A percentile compares a stretch with the other conserved stretches of the same genome.
phyloP scores from a whole-genome alignment of 2,113 vertebrate species.

The Oncorhynchus keta region DNA sequence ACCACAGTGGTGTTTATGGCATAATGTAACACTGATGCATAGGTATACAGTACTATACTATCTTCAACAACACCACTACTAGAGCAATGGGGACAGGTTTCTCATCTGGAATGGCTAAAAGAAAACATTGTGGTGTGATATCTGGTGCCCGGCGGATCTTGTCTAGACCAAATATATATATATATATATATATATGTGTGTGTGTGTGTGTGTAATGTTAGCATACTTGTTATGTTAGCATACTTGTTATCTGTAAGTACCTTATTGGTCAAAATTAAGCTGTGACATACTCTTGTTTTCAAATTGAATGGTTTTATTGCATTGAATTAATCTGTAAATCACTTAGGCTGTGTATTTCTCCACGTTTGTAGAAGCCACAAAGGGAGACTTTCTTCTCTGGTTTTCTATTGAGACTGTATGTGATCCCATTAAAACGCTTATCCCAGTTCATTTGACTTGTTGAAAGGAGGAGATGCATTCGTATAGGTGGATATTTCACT shows the following conservation, averaged over 20 bases:
- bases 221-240: conserved; percentile 13
- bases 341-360: conserved; percentile 60
- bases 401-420: conserved; percentile 37
- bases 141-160: conserved; percentile 9
- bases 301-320: conserved; percentile 65
- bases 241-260: conserved; percentile 52
- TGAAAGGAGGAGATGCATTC: neutral
- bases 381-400: conserved; percentile 26
- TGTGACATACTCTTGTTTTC: conserved; percentile 55
- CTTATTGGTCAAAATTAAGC: conserved; percentile 58
- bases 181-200: neutral
- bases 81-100: conserved; percentile 36
- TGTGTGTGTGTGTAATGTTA: too few relatives aligned
- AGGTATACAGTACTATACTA: conserved; percentile 8
- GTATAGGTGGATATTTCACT: neutral
- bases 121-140: conserved; percentile 19
- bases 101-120: conserved; percentile 39
- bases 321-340: conserved; percentile 60
- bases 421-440: conserved; percentile 27
- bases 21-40: neutral
- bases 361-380: conserved; percentile 44
- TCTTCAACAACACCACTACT: conserved; percentile 30
- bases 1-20: conserved; percentile 53
- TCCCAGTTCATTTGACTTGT: neutral
- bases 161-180: conserved; percentile 21